Evolutionary conservation across 2,888 invertebrate species (phyloP).

Genomic region (Epsilonema sp.): DNA sequence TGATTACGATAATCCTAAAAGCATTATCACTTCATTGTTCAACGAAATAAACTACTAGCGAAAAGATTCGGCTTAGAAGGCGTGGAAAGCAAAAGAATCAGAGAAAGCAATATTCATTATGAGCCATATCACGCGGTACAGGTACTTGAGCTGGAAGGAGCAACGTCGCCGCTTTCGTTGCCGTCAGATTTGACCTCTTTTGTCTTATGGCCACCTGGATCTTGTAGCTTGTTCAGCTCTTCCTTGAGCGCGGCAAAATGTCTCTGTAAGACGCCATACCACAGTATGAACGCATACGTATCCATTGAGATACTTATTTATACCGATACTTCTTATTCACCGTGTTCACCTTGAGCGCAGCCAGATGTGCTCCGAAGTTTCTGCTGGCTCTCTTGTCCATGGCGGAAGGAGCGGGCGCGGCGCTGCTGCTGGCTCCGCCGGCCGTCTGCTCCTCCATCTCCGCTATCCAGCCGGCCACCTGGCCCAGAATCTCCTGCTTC

Average conservation of each 20-base stretch:
- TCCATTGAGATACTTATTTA: slow-evolving; percentile 6
- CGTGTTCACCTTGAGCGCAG: slow-evolving; percentile 49
- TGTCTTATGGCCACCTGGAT: slow-evolving; percentile 53
- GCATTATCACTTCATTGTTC: too few relatives aligned
- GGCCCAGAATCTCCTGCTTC: slow-evolving; percentile 63
- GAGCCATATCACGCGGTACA: too few relatives aligned
- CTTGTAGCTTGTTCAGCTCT: slow-evolving; percentile 59
- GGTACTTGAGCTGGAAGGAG: too few relatives aligned
- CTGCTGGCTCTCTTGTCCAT: slow-evolving; percentile 53
- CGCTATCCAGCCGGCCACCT: slow-evolving; percentile 30
- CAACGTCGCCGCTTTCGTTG: too few relatives aligned
- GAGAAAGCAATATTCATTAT: too few relatives aligned
- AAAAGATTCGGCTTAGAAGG: too few relatives aligned
- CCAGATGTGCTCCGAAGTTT: slow-evolving; percentile 49
- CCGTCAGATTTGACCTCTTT: too few relatives aligned
- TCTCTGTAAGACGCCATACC: slow-evolving; percentile 39
- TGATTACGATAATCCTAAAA: too few relatives aligned
- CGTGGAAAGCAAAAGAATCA: too few relatives aligned
- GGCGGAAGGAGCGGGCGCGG: not conserved
- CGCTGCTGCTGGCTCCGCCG: slow-evolving; percentile 7
- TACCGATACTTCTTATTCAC: slow-evolving; percentile 2
- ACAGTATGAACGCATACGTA: too few relatives aligned
- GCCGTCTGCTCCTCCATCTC: not conserved
- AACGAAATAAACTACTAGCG: too few relatives aligned
- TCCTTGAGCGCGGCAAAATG: slow-evolving; percentile 64